Conservation (phyloP, 2,888 invertebrate genomes). For the Desoria tigrina region DNA sequence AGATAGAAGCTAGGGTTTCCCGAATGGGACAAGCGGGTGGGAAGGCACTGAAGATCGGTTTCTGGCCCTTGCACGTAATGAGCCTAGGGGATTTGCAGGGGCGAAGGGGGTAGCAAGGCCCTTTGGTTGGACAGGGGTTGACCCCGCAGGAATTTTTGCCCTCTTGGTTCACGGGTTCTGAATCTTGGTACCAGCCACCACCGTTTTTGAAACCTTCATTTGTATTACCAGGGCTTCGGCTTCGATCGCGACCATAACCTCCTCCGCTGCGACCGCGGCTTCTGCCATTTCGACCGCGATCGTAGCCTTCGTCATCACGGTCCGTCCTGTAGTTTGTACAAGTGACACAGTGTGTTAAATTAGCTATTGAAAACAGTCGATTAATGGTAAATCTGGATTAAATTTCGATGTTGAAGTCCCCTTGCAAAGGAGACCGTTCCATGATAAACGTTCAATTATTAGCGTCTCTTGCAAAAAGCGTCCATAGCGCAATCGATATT, state of each 20-base stretch:
- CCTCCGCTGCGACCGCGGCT: neutral
- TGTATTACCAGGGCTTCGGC: no score
- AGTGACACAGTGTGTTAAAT: neutral
- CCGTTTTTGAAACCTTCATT: no score
- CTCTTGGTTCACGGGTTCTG: no score
- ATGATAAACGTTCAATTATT: no score
- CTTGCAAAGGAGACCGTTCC: no score
- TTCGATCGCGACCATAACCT: neutral
- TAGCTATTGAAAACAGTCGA: no score
- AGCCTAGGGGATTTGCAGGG: conserved; percentile 18
- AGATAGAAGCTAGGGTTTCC: conserved; percentile 39
- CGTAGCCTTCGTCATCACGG: neutral
- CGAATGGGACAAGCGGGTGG: conserved; percentile 37
- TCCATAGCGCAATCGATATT: no score
- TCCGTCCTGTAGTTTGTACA: conserved; percentile 7
- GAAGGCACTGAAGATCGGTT: conserved; percentile 19
- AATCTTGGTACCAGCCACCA: no score
- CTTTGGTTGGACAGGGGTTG: neutral
- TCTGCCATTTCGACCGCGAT: neutral
- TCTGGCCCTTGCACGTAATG: conserved; percentile 9
- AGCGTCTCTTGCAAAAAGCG: no score
- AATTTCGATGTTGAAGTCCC: no score
- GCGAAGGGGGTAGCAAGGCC: conserved; percentile 3
- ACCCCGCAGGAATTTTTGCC: neutral
- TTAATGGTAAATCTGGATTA: no score